Conservation (phyloP, 2,797 vertebrate genomes). For the Paratrypauchen microcephalus region DNA sequence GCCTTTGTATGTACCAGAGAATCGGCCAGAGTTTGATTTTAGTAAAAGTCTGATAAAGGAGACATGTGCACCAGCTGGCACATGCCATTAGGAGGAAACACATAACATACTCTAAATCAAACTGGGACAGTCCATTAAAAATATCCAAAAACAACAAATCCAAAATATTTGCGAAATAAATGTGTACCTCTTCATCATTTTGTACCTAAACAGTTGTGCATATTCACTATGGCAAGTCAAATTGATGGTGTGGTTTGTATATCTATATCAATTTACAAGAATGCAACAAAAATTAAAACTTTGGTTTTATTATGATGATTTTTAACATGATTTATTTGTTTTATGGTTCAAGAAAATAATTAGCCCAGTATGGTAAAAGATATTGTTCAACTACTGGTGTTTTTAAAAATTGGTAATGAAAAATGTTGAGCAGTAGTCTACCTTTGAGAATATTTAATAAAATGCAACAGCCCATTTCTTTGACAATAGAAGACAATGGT, state of each 20-base stretch:
- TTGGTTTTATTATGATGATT: not conserved
- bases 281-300: no score
- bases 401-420: not conserved
- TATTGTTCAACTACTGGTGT: not conserved
- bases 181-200: not conserved
- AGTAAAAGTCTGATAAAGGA: conserved; percentile 33
- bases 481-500: conserved; percentile 3
- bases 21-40: conserved; percentile 25
- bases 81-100: conserved; percentile 57
- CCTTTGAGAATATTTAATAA: not conserved
- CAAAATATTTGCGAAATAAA: not conserved
- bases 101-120: conserved; percentile 50
- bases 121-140: conserved; percentile 17
- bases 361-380: not conserved
- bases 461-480: not conserved
- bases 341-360: not conserved
- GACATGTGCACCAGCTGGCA: conserved; percentile 61
- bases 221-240: not conserved
- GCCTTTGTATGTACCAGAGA: conserved; percentile 15
- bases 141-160: not conserved
- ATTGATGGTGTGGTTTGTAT: no score
- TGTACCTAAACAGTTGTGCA: not conserved
- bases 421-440: not conserved
- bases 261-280: no score
- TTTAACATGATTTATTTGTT: not conserved